Percentiles rank a stretch among this genome's conserved stretches.
phyloP scores from a whole-genome alignment of 2,888 invertebrate species.

The Deroplatys truncata region DNA sequence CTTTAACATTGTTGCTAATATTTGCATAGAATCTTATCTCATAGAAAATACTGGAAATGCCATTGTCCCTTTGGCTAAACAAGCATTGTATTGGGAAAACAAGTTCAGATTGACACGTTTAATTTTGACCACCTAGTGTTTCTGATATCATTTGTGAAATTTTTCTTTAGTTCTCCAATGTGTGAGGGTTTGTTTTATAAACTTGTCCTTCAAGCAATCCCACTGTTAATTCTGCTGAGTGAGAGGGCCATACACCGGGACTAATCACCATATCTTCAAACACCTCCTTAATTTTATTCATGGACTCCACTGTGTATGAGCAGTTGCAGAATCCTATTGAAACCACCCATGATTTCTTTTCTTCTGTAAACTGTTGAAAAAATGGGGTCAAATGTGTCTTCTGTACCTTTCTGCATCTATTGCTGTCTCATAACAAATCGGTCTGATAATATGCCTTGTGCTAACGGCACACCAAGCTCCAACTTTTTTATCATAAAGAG shows the following conservation, averaged over 20 bases:
- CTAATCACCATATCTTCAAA: background rate
- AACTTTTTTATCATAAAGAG: no score
- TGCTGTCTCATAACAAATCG: background rate
- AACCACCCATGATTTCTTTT: background rate
- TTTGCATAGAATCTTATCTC: no score
- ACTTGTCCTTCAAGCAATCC: background rate
- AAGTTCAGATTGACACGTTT: no score
- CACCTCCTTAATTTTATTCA: background rate
- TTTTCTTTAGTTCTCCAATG: background rate
- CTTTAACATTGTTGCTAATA: no score
- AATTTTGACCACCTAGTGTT: no score
- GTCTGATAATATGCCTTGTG: background rate
- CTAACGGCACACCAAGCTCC: no score
- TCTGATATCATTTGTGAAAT: no score
- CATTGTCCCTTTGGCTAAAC: no score
- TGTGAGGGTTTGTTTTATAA: background rate
- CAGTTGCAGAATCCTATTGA: background rate
- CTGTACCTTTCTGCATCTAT: background rate
- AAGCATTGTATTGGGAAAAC: no score
- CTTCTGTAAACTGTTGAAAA: background rate
- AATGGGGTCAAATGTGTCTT: background rate
- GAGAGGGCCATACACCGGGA: background rate
- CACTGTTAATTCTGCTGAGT: background rate
- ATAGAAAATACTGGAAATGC: no score
- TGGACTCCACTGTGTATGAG: no score